These are phyloP conservation scores for Nyctibius grandis DNA, from an alignment of 2,797 vertebrate species.

Conservation along the genomic window DNA sequence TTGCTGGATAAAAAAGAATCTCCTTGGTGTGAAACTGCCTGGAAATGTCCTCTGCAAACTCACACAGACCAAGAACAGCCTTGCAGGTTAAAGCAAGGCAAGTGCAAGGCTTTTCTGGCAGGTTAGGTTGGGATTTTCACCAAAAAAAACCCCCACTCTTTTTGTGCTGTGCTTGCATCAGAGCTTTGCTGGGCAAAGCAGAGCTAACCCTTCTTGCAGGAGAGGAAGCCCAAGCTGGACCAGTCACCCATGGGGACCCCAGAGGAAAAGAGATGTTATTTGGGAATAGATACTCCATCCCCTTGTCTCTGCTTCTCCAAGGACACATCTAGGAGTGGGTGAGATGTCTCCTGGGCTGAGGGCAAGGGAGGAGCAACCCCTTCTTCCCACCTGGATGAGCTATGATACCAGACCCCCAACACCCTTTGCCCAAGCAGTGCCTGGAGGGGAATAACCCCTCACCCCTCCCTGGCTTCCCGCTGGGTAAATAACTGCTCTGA, in stretches of 20 bases:
- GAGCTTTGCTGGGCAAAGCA: neutral
- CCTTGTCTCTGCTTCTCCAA: neutral
- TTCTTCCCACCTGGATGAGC: neutral
- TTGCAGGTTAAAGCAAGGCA: neutral
- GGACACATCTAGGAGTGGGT: neutral
- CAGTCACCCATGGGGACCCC: neutral
- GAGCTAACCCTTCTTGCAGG: neutral
- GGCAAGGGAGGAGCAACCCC: neutral
- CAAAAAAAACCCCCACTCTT: neutral
- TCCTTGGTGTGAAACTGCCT: neutral
- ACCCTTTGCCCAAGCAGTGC: neutral
- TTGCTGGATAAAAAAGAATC: neutral
- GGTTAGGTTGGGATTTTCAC: neutral
- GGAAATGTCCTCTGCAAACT: neutral
- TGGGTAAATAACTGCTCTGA: neutral
- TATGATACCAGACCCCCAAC: neutral
- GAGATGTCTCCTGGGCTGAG: neutral
- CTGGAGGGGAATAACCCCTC: neutral
- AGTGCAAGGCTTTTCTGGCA: neutral
- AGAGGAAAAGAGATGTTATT: neutral
- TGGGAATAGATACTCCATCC: neutral
- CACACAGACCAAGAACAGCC: neutral
- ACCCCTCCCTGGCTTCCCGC: neutral
- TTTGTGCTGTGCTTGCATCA: neutral
- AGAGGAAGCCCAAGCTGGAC: neutral